Evolutionary conservation across 2,113 vertebrate species (phyloP).

Genomic region (Nesoenas mayeri): DNA sequence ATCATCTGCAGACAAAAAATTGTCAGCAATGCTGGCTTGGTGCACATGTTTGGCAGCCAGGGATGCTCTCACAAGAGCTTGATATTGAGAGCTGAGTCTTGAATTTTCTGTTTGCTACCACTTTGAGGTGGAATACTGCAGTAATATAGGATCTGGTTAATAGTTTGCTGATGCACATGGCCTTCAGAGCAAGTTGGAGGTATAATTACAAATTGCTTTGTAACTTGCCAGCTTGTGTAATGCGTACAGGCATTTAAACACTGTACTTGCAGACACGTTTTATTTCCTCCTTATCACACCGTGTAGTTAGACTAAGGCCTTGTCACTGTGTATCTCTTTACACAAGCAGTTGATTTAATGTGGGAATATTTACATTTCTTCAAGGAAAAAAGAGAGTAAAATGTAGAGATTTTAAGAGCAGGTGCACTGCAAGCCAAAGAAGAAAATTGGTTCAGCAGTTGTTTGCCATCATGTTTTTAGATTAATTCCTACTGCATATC

Average conservation of each 20-base stretch:
- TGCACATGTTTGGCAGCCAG: not conserved
- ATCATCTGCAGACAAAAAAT: slow-evolving; percentile 18
- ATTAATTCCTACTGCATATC: slow-evolving; percentile 12
- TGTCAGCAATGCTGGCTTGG: not conserved
- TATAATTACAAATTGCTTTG: not conserved
- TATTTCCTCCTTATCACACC: not conserved
- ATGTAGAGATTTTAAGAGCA: not conserved
- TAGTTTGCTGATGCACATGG: not conserved
- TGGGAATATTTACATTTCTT: not conserved
- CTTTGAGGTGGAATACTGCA: not conserved
- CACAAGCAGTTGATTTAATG: not conserved
- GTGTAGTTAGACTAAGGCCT: not conserved
- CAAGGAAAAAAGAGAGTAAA: not conserved
- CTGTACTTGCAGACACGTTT: not conserved
- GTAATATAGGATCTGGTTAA: not conserved
- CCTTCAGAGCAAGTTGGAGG: not conserved
- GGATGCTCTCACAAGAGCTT: not conserved
- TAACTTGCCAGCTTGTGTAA: not conserved
- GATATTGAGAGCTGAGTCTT: not conserved
- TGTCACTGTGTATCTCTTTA: not conserved
- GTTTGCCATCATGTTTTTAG: not conserved
- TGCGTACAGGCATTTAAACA: not conserved
- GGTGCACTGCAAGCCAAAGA: not conserved
- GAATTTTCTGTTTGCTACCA: not conserved
- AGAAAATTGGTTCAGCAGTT: slow-evolving; percentile 5